Percentiles rank a stretch among this genome's conserved stretches.
These are phyloP conservation scores for Ammospiza nelsoni DNA, from an alignment of 2,113 vertebrate species.

Conservation along the genomic window DNA sequence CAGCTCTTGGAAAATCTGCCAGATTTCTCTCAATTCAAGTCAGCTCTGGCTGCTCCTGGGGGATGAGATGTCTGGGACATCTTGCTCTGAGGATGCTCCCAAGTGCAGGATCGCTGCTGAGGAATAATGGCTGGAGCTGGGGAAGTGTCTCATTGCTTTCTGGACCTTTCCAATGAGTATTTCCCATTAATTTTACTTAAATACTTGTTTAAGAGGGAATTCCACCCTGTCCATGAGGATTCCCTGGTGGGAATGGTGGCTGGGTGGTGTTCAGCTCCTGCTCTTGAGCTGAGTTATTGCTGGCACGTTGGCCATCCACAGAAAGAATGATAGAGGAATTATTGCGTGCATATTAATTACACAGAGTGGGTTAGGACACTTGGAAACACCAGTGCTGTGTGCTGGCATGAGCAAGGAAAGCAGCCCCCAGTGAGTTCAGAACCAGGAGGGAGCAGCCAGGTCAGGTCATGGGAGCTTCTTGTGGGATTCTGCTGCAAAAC, in stretches of 20 bases:
- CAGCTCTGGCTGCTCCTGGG: not conserved
- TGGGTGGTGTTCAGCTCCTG: not conserved
- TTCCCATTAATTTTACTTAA: not conserved
- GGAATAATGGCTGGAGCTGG: not conserved
- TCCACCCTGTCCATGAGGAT: not conserved
- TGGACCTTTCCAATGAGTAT: not conserved
- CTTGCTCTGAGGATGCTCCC: not conserved
- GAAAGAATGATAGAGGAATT: not conserved
- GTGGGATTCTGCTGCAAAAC: not conserved
- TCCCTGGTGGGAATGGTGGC: not conserved
- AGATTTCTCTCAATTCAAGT: fast-evolving
- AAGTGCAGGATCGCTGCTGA: fast-evolving
- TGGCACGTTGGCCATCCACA: not conserved
- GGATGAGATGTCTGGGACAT: not conserved
- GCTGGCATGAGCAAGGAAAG: not conserved
- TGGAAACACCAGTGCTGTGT: too few relatives aligned
- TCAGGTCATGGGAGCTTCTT: not conserved
- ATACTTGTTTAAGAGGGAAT: fast-evolving
- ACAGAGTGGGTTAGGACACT: not conserved
- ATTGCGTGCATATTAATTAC: fast-evolving
- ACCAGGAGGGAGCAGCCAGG: not conserved
- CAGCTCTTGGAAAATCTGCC: not conserved
- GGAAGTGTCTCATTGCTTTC: not conserved
- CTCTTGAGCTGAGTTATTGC: fast-evolving
- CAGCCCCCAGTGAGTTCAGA: fast-evolving